Percentiles rank a stretch among this genome's conserved stretches.
These are phyloP conservation scores for Bergia puertoricense DNA, from an alignment of 92 coral and sea anemone genomes.

Conservation along the genomic window DNA sequence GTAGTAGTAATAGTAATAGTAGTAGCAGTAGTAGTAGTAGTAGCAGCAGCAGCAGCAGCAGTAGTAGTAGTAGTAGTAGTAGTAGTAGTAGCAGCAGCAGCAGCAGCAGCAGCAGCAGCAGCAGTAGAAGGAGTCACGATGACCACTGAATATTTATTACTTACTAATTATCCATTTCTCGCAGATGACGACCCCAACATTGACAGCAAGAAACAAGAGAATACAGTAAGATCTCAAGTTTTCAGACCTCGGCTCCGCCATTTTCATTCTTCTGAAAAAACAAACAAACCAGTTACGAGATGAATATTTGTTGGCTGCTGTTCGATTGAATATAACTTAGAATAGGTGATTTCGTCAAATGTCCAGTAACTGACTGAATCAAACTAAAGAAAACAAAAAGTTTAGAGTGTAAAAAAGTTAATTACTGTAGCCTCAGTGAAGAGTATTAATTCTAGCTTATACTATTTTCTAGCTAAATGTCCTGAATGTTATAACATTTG, in stretches of 20 bases:
- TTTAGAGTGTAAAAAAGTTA: too few species aligned
- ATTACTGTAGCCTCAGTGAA: not conserved
- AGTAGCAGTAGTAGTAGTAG: not conserved
- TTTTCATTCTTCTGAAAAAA: not conserved
- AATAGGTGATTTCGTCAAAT: too few species aligned
- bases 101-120: not conserved
- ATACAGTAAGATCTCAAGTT: slow-evolving; percentile 1
- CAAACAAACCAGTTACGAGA: not conserved
- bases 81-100: not conserved
- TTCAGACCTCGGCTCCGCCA: slow-evolving; percentile 18
- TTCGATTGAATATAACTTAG: too few species aligned
- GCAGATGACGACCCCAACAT: slow-evolving; percentile 54
- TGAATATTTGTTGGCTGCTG: not conserved
- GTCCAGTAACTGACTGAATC: too few species aligned
- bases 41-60: too few species aligned
- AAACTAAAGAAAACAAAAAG: too few species aligned
- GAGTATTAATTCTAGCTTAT: not conserved
- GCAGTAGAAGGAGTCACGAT: not conserved
- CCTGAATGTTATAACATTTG: too few species aligned
- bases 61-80: too few species aligned
- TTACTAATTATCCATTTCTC: slow-evolving; percentile 64
- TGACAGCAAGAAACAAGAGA: slow-evolving; percentile 47
- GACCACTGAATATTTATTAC: not conserved
- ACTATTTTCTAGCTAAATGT: too few species aligned
- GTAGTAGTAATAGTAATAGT: not conserved